Conservation (phyloP, 2,888 invertebrate species). For the Cerastoderma edule region DNA sequence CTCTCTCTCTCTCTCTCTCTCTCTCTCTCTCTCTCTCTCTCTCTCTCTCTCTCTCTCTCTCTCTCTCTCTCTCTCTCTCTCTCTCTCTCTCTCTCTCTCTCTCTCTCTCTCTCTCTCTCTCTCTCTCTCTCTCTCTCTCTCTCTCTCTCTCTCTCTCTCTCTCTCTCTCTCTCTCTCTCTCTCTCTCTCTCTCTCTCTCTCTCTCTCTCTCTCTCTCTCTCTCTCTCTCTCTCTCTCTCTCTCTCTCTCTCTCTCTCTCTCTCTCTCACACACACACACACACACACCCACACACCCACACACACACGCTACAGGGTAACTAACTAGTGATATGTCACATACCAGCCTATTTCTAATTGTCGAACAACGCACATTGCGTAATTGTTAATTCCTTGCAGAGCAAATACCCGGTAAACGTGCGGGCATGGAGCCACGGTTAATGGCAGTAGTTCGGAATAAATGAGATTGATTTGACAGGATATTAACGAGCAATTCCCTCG, state of each 20-base stretch:
- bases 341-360: too few relatives aligned
- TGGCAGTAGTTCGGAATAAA: conserved; percentile 29
- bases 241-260: too few relatives aligned
- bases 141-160: conserved; percentile 20
- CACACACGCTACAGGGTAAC: too few relatives aligned
- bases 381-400: conserved; percentile 4
- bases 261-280: too few relatives aligned
- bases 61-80: conserved; percentile 18
- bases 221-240: too few relatives aligned
- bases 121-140: conserved; percentile 24
- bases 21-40: background rate
- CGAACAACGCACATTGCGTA: too few relatives aligned
- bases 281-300: too few relatives aligned
- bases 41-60: background rate
- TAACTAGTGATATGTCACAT: too few relatives aligned
- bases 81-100: conserved; percentile 26
- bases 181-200: too few relatives aligned
- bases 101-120: conserved; percentile 20
- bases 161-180: conserved; percentile 2
- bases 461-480: conserved; percentile 50
- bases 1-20: background rate
- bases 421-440: conserved; percentile 6
- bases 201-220: too few relatives aligned
- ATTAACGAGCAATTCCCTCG: conserved; percentile 60
- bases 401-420: background rate